phyloP scores from a whole-genome alignment of 1,140 invertebrate species.

The Drosophila pruinosa region DNA sequence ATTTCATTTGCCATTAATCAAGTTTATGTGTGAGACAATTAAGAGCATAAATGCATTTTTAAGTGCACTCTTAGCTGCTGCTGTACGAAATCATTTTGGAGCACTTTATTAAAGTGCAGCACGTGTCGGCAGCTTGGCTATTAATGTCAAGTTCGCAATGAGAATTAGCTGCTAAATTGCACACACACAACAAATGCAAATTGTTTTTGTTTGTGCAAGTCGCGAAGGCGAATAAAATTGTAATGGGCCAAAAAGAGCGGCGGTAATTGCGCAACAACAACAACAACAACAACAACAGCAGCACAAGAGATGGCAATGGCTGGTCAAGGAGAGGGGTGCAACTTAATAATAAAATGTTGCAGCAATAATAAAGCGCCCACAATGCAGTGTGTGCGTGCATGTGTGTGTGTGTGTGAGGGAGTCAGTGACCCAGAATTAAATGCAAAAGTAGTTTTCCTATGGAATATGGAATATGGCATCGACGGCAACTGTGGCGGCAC shows the following conservation, averaged over 20 bases:
- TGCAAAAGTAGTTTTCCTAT: constrained; percentile 69
- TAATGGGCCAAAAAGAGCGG: constrained; percentile 59
- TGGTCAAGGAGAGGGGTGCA: constrained; percentile 27
- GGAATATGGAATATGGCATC: constrained; percentile 25
- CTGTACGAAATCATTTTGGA: background rate
- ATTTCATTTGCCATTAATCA: background rate
- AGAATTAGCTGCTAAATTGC: constrained; percentile 60
- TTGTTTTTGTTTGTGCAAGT: constrained; percentile 61
- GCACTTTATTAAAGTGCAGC: constrained; percentile 54
- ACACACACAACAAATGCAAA: constrained; percentile 57
- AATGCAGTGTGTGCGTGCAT: constrained; percentile 22
- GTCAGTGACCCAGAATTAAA: constrained; percentile 76
- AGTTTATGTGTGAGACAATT: background rate
- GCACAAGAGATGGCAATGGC: background rate
- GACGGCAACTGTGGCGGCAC: constrained; percentile 8
- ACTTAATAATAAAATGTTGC: constrained; percentile 38
- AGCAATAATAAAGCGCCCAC: constrained; percentile 52
- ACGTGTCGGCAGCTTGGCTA: constrained; percentile 60
- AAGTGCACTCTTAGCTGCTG: constrained; percentile 31
- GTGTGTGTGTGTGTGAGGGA: constrained; percentile 22
- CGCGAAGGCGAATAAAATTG: constrained; percentile 50
- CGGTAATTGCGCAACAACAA: constrained; percentile 49
- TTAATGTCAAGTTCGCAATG: constrained; percentile 74
- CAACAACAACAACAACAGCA: constrained; percentile 16
- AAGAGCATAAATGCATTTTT: constrained; percentile 25